Base-by-base conservation (phyloP, 2,113 vertebrate genomes). In the Kryptolebias marmoratus region DNA sequence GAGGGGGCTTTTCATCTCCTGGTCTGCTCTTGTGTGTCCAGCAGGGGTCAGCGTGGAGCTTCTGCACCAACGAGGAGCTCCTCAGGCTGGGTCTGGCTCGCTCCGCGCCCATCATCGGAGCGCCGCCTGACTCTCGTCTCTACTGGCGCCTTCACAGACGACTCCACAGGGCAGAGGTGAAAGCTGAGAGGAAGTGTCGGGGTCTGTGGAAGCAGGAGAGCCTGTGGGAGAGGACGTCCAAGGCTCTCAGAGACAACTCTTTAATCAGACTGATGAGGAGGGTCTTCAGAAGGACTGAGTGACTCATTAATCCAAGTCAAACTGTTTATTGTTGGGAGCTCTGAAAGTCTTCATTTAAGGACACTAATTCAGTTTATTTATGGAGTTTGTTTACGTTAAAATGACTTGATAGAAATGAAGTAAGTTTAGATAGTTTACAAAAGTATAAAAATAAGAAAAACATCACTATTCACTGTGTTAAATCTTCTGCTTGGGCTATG, bases 181-280 rank as follows among this genome's bases (percentile, higher is more conserved):
- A 83, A 75, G 97, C 97, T 2, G 81, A 95, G 89, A 96, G 75
- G 89, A 95, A 93, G 84, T 91, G 91, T 3, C 92, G 85, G 86
- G 97, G 97, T 28, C 89, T 98, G 73, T 99, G 98, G 97, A 94
- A 93, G 77, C 93, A 94, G 75, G 91, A 93, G 71, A 95, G 89
- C 60, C 91, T 91, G 52, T 87, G 94, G 69, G 92, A 94, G 74
- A 80, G 93, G 50, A n/a, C 83, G 65, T 78, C 68, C 60, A 87
- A 79, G 15, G 71, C 3, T 0, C 0, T 95, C 30, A 77, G 71
- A 59, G 92, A 82, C 69, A 95, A 30, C 48, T 61, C 62, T 36
- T 64, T 95, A 11, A 10, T 95, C 68, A 75, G 84, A 82, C 84
- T 89, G 11, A 27, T 96, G 54, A 94, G 84, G 82, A 92, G 87